Percentiles rank a stretch among this genome's conserved stretches.
Evolutionary conservation across 2,888 invertebrate genomes (phyloP).

Genomic region (Parnassius orleans): DNA sequence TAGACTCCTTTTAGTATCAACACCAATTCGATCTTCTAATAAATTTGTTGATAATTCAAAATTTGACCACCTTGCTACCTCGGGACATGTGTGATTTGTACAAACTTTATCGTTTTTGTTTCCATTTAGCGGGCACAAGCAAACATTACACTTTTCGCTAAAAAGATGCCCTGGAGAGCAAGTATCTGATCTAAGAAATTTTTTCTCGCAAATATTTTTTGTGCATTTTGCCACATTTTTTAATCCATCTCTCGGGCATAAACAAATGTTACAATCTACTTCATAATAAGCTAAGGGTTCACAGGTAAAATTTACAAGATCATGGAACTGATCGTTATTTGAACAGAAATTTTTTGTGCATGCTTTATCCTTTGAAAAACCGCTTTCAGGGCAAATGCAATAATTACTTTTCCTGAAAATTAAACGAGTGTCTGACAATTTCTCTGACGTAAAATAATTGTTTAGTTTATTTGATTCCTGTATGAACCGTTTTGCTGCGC

Average conservation of each 20-base stretch:
- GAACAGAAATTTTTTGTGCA: conserved; percentile 62
- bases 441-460: conserved; percentile 23
- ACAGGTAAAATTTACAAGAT: conserved; percentile 47
- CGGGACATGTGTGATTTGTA: conserved; percentile 54
- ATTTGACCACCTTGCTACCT: conserved; percentile 54
- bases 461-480: conserved; percentile 42
- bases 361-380: conserved; percentile 45
- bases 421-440: conserved; percentile 44
- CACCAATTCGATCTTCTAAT: conserved; percentile 39
- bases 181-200: conserved; percentile 50
- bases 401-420: conserved; percentile 62
- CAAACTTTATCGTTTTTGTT: conserved; percentile 57
- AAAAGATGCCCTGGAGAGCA: conserved; percentile 64
- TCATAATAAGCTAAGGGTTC: conserved; percentile 63
- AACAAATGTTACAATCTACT: conserved; percentile 70
- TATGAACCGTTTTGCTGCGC: conserved; percentile 51
- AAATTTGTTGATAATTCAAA: conserved; percentile 53
- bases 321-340: conserved; percentile 28
- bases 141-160: conserved; percentile 67
- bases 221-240: conserved; percentile 72
- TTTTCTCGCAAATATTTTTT: conserved; percentile 61
- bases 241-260: conserved; percentile 58
- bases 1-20: conserved; percentile 45
- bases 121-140: conserved; percentile 67
- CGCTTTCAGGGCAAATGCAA: conserved; percentile 66